Evolutionary conservation across 2,888 invertebrate genomes (phyloP), one percentile per base, ranked within the genome.

Genomic region (Protodeltote pygarga): DNA sequence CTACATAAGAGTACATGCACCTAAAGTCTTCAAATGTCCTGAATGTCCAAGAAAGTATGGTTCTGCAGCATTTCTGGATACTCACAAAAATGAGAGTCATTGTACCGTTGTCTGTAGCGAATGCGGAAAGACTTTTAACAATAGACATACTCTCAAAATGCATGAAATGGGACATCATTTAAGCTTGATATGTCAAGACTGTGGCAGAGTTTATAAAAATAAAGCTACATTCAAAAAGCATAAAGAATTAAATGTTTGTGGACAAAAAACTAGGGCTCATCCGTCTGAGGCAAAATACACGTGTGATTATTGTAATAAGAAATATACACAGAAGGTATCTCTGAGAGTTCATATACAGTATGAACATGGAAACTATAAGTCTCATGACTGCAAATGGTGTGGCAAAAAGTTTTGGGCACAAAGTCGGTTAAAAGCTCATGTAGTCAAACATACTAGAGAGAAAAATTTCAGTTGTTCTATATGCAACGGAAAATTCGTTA

Each of bases 301-400:
- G 2, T 89, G 89, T 45, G 88, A 89, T 57, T 81, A 88, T 65
- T 89, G 89, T 38, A 77, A 83, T 21, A 89, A 89, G 47, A 85
- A 78, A 46, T 89, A 89, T 38, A 84, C 87, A 0, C 88, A 89
- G 17, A 89, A 89, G 55, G 79, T 87, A 13, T 81, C 87, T 2
- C 52, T 89, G 21, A 52, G 89, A 44, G 88, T 89, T 5, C 89
- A 89, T 40, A 89, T 89, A 45, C 89, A 87, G 49, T 83, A 85
- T 55, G 86, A 87, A 45, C 89, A 89, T 67, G 83, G 84, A 0
- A 86, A 83, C 55, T 87, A 87, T 35, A 88, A 86, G 49, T 64
- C 78, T n/a, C 85, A 85, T 60, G 71, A 81, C 10, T 89, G 89
- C 49, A 76, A 84, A 64, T 86, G 85, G 81, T 89, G 89, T 31